Evolutionary conservation across 2,888 invertebrate genomes (phyloP), one percentile per base, ranked within the genome.

Genomic region (Apantesis nais): DNA sequence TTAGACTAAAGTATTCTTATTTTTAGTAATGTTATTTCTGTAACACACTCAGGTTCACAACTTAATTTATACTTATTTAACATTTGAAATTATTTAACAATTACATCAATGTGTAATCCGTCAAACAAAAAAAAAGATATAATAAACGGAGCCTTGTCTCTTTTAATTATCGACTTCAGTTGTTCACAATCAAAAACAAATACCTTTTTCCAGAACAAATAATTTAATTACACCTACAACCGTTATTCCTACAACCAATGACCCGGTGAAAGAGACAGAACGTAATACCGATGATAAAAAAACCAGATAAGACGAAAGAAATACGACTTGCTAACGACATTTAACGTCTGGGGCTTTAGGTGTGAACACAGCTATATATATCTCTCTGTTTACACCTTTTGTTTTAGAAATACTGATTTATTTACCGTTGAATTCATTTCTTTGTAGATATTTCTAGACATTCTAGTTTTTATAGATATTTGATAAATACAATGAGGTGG

Each of bases 351-450:
- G n/a, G 62, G 52, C 48, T 41, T 61, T 70, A 41, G 60, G 67
- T 67, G 69, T 41, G 70, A 67, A 67, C 34, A 67, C 70, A 68
- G 67, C 62, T 65, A 70, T 65, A 70, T 70, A 70, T 67, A 73
- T 70, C 70, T 63, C 41, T 63, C 34, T 73, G 67, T 73, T 67
- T 68, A 73, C 67, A 67, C 63, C 48, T n/a, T 63, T 61, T 67
- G 70, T 67, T 65, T 65, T 64, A 66, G 67, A 66, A 66, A 74
- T 63, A 68, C 67, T 62, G 48, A 74, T 67, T 71, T 71, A 67
- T 67, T 34, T 60, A 69, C 34, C 25, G 34, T 25, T 5, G 64
- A 55, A 44, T 63, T 41, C n/a, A 68, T 48, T 69, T 64, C 12
- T 60, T 63, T 22, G 29, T 66, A 31, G 39, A 66, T 41, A 39